phyloP scores from a whole-genome alignment of 2,888 invertebrate genomes.

The Latrodectus elegans region DNA sequence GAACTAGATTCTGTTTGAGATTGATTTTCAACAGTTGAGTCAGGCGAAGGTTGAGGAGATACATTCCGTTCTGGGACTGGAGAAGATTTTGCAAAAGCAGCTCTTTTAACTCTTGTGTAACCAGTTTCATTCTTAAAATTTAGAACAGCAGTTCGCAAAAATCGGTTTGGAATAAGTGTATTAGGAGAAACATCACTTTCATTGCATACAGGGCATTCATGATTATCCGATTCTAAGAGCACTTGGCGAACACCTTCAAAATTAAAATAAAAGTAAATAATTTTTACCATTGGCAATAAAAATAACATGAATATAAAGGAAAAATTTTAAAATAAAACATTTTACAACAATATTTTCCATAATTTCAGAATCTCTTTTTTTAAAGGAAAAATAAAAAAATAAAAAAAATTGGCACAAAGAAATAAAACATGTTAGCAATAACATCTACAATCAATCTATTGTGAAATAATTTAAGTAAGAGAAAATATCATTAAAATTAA shows the following conservation, averaged over 20 bases:
- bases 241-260: constrained; percentile 87
- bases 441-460: no score
- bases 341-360: no score
- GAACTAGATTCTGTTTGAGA: constrained; percentile 14
- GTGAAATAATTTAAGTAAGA: no score
- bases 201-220: constrained; percentile 94
- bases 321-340: no score
- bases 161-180: constrained; percentile 93
- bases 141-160: constrained; percentile 89
- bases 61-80: constrained; percentile 12
- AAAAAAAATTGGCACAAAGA: no score
- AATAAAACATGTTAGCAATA: no score
- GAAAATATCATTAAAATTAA: no score
- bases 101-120: constrained; percentile 79
- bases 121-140: constrained; percentile 94
- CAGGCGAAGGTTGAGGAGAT: constrained; percentile 60
- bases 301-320: no score
- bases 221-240: constrained; percentile 92
- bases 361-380: no score
- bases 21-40: constrained; percentile 61
- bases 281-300: no score
- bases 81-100: neutral
- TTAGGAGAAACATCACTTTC: constrained; percentile 94
- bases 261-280: neutral
- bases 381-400: no score